Conservation (phyloP, 2,113 vertebrate genomes). For the Apodemus sylvaticus region DNA sequence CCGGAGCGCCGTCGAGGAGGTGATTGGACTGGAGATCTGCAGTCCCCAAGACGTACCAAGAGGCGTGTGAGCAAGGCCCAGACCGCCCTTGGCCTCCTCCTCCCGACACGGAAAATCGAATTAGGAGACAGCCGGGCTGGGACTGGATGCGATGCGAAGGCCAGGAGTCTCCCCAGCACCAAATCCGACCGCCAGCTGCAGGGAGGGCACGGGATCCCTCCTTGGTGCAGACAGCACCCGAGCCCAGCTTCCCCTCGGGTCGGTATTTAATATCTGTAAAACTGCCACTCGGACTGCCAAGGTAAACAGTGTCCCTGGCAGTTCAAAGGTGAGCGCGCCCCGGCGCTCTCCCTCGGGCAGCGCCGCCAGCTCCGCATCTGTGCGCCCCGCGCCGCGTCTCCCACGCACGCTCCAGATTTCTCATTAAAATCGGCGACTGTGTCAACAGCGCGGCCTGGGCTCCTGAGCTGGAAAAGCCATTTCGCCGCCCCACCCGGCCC, state of each 20-base stretch:
- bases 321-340: constrained; percentile 98
- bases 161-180: constrained; percentile 59
- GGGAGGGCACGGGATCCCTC: constrained; percentile 70
- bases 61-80: not conserved
- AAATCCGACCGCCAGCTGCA: constrained; percentile 73
- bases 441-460: constrained; percentile 88
- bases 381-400: constrained; percentile 91
- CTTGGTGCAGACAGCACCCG: constrained; percentile 37
- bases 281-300: constrained; percentile 98
- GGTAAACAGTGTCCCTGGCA: constrained; percentile 97
- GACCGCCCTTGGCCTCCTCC: constrained; percentile 29
- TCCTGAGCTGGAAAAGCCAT: constrained; percentile 88
- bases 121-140: constrained; percentile 73
- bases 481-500: constrained; percentile 57
- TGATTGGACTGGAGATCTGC: not conserved
- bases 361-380: constrained; percentile 89
- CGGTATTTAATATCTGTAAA: constrained; percentile 98
- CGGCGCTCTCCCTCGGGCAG: constrained; percentile 94
- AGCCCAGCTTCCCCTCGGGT: constrained; percentile 45
- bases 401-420: constrained; percentile 91
- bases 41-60: not conserved
- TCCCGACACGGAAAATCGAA: constrained; percentile 82
- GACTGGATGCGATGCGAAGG: not conserved
- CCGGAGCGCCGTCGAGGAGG: constrained; percentile 7
- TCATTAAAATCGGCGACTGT: constrained; percentile 92